Conservation (phyloP, 2,113 vertebrate genomes). For the Epinephelus moara region DNA sequence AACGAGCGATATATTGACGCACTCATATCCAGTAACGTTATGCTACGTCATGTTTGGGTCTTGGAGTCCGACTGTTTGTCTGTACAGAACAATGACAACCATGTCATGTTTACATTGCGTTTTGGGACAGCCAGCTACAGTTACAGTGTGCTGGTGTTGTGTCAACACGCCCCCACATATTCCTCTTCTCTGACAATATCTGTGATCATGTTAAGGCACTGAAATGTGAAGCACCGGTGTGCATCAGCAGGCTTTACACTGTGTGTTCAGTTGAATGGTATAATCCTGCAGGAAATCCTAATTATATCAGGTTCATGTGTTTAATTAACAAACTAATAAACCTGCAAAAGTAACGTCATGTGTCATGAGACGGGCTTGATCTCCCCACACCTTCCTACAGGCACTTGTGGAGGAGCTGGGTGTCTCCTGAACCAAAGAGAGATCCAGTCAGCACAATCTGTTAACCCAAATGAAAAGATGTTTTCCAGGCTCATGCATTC, state of each 20-base stretch:
- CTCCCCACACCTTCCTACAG: neutral
- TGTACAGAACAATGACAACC: neutral
- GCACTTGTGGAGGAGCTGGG: neutral
- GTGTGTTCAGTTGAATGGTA: neutral
- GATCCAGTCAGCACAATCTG: neutral
- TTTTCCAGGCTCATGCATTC: neutral
- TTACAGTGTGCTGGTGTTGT: neutral
- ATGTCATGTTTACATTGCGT: neutral
- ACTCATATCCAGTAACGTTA: too few relatives aligned
- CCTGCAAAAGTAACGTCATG: neutral
- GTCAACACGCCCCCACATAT: conserved; percentile 26
- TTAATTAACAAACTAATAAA: neutral
- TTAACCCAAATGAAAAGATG: neutral
- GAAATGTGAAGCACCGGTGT: neutral
- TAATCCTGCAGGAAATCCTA: neutral
- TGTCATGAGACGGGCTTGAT: neutral
- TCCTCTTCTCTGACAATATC: neutral
- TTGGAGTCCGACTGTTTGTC: neutral
- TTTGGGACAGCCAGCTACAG: neutral
- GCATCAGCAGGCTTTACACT: neutral
- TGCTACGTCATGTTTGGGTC: neutral
- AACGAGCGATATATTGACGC: neutral
- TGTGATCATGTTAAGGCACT: too few relatives aligned
- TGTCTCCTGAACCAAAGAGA: neutral
- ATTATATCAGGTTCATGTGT: neutral